Conservation (phyloP, 2,888 invertebrate species). For the Agonopterix arenella region DNA sequence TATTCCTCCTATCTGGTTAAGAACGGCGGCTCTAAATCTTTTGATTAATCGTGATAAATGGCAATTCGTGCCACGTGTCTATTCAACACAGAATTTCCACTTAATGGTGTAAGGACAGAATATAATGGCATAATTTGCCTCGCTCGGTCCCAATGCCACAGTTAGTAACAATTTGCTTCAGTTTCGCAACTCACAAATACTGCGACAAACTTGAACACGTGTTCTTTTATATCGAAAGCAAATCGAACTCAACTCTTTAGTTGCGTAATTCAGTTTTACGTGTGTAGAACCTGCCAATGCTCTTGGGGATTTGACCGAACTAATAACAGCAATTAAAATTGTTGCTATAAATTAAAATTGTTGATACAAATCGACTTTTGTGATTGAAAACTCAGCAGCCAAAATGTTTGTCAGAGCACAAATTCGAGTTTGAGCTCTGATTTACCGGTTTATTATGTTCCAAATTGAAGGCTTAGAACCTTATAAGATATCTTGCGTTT, state of each 20-base stretch:
- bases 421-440: too few species aligned
- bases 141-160: conserved; percentile 42
- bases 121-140: conserved; percentile 35
- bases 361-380: too few species aligned
- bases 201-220: conserved; percentile 28
- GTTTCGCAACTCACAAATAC: conserved; percentile 44
- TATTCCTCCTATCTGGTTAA: conserved; percentile 28
- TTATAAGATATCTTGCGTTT: too few species aligned
- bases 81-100: background rate
- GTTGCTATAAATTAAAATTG: too few species aligned
- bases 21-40: conserved; percentile 21
- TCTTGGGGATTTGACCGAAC: too few species aligned
- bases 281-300: too few species aligned
- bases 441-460: too few species aligned
- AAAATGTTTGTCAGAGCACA: too few species aligned
- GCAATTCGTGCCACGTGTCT: background rate
- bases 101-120: background rate
- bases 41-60: conserved; percentile 26
- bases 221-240: conserved; percentile 8
- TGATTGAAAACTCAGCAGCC: too few species aligned
- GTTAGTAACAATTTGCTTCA: conserved; percentile 33
- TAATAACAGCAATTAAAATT: too few species aligned
- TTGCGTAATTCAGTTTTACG: conserved; percentile 5
- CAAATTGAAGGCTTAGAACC: too few species aligned
- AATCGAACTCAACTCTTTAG: conserved; percentile 12